Percentiles rank a stretch among this genome's conserved stretches.
Evolutionary conservation across 2,797 vertebrate genomes (phyloP).

Genomic region (Macropus fuliginosus): DNA sequence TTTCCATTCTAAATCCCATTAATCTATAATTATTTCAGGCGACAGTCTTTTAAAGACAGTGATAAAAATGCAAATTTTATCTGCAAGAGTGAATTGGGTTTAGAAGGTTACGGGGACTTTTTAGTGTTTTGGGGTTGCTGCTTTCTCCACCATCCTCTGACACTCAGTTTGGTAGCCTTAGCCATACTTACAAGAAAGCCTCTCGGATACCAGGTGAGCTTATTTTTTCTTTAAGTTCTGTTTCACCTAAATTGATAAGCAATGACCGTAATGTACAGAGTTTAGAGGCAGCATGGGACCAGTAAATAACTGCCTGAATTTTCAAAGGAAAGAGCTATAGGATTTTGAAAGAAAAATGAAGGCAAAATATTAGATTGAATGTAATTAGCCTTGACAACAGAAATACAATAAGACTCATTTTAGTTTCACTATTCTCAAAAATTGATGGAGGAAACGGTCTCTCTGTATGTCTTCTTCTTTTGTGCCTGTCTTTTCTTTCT

Average conservation of each 20-base stretch:
- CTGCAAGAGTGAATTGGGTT: neutral
- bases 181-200: neutral
- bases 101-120: neutral
- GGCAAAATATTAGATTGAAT: neutral
- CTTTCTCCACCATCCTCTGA: neutral
- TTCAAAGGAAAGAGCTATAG: neutral
- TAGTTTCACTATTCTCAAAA: neutral
- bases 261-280: neutral
- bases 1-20: neutral
- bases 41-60: neutral
- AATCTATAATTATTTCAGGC: neutral
- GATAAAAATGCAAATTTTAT: constrained; percentile 2
- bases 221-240: neutral
- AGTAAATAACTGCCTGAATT: neutral
- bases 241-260: neutral
- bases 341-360: neutral
- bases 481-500: neutral
- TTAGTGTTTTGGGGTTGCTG: neutral
- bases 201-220: neutral
- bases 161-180: neutral
- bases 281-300: neutral
- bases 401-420: neutral
- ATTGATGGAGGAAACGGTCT: neutral
- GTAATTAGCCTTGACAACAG: neutral
- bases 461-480: neutral